phyloP scores from a whole-genome alignment of 2,888 invertebrate species.

The Willowsia nigromaculata region DNA sequence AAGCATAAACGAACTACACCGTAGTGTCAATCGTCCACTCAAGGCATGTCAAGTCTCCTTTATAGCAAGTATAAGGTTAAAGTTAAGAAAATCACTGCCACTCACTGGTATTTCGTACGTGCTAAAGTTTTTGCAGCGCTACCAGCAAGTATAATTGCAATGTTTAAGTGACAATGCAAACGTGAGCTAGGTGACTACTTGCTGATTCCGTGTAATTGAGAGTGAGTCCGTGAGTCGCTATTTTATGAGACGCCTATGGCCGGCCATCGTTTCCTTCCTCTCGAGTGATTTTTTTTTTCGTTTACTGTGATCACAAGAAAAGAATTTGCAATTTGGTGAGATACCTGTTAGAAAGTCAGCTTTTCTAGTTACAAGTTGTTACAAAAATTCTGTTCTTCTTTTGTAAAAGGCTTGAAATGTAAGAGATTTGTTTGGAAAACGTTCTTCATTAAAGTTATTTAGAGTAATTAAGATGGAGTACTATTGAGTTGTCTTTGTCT shows the following conservation, averaged over 20 bases:
- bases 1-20: neutral
- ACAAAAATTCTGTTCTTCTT: no score
- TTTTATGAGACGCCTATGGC: constrained; percentile 36
- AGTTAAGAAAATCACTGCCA: neutral
- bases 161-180: constrained; percentile 56
- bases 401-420: no score
- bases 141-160: constrained; percentile 41
- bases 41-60: neutral
- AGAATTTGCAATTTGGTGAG: neutral
- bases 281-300: neutral
- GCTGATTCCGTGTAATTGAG: constrained; percentile 64
- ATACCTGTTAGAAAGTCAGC: no score
- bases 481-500: neutral
- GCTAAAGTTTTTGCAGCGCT: no score
- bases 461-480: constrained; percentile 24
- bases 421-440: constrained; percentile 14
- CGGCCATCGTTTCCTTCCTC: constrained; percentile 18
- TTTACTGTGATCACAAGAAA: neutral
- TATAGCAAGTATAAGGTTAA: neutral
- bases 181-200: constrained; percentile 50
- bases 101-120: neutral
- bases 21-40: no score
- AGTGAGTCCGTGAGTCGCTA: constrained; percentile 52
- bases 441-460: constrained; percentile 27
- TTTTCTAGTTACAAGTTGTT: no score